Evolutionary conservation across 2,888 invertebrate species (phyloP).

Genomic region (Drosophila koepferae): DNA sequence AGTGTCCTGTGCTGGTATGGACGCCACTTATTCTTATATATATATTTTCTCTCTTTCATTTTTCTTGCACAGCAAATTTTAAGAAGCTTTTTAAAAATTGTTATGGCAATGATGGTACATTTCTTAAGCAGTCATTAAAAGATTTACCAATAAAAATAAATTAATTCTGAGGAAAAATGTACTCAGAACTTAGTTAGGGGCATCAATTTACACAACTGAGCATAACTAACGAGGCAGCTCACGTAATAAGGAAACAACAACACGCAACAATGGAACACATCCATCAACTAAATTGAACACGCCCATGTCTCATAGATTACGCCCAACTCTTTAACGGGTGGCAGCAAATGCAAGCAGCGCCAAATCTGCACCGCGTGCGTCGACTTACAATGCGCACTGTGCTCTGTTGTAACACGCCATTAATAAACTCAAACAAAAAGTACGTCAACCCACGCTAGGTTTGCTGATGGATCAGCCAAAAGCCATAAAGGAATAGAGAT

Average conservation of each 20-base stretch:
- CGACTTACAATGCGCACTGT: conserved; percentile 47
- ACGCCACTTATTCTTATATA: background rate
- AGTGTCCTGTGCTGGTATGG: conserved; percentile 9
- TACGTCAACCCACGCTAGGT: conserved; percentile 48
- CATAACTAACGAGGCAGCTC: conserved; percentile 37
- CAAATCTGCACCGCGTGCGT: conserved; percentile 47
- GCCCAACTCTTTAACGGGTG: conserved; percentile 49
- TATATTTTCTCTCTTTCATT: background rate
- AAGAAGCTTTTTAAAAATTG: background rate
- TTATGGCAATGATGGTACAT: background rate
- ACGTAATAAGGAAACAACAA: conserved; percentile 40
- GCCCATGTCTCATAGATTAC: conserved; percentile 56
- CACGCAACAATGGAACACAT: conserved; percentile 59
- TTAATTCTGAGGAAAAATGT: background rate
- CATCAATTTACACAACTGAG: conserved; percentile 51
- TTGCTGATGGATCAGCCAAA: conserved; percentile 64
- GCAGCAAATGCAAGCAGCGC: conserved; percentile 25
- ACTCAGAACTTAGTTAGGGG: background rate
- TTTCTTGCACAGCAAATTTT: background rate
- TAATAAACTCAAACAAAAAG: conserved; percentile 66
- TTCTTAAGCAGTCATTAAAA: too few species aligned
- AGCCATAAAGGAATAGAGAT: conserved; percentile 36
- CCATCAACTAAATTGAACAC: conserved; percentile 73
- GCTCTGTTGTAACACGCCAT: conserved; percentile 56
- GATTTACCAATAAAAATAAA: background rate